Percentiles rank a stretch among this genome's conserved stretches.
These are phyloP conservation scores for Alfaro cultratus DNA, from an alignment of 2,797 vertebrate species.

Conservation along the genomic window DNA sequence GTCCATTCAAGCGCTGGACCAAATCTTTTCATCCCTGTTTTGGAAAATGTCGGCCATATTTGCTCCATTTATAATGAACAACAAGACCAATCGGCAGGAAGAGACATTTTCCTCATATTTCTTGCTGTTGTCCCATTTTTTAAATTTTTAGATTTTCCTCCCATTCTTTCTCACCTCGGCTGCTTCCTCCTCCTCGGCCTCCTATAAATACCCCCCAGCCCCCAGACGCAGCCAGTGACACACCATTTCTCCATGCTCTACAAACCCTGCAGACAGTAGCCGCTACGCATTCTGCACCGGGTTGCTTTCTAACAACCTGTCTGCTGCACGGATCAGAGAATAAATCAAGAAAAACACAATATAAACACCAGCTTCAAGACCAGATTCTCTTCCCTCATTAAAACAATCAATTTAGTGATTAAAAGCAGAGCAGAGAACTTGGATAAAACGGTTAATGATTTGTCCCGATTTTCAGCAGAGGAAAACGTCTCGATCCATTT, in stretches of 20 bases:
- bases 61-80: background rate
- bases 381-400: background rate
- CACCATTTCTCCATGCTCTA: conserved; percentile 54
- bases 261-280: conserved; percentile 53
- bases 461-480: background rate
- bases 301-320: conserved; percentile 24
- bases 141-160: conserved; percentile 21
- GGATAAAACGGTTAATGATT: background rate
- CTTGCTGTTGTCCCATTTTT: background rate
- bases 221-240: conserved; percentile 48
- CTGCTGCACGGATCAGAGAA: conserved; percentile 24
- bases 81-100: background rate
- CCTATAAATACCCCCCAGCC: conserved; percentile 57
- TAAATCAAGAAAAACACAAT: conserved; percentile 1
- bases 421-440: background rate
- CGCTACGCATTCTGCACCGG: conserved; percentile 31
- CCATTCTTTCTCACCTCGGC: conserved; percentile 6
- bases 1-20: conserved; percentile 21
- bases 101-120: background rate
- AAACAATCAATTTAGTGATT: background rate
- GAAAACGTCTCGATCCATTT: background rate
- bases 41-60: background rate
- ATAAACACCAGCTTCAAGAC: background rate
- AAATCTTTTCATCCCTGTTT: conserved; percentile 4
- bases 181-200: conserved; percentile 10